Evolutionary conservation across 2,797 vertebrate genomes (phyloP).

Genomic region (Lepidocolaptes lacrymiger): DNA sequence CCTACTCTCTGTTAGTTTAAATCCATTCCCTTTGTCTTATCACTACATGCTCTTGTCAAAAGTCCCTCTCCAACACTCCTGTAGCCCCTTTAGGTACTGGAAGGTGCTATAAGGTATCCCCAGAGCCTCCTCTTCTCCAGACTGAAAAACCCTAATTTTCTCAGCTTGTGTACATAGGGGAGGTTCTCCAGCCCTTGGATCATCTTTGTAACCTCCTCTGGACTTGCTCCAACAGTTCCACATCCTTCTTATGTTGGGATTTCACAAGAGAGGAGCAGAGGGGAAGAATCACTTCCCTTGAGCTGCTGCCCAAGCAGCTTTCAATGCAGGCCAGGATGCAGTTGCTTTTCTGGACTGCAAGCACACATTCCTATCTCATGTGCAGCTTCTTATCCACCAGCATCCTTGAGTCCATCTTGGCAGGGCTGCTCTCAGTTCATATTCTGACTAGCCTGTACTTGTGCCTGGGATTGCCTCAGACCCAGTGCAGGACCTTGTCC

Average conservation of each 20-base stretch:
- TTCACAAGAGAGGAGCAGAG: not conserved
- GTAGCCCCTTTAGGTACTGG: not conserved
- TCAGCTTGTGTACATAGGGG: not conserved
- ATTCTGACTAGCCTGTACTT: not conserved
- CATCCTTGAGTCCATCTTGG: not conserved
- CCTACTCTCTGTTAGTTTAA: not conserved
- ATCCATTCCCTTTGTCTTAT: not conserved
- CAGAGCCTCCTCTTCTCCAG: not conserved
- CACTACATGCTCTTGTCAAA: not conserved
- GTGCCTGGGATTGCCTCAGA: not conserved
- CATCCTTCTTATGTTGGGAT: not conserved
- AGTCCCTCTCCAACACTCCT: not conserved
- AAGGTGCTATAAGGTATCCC: not conserved
- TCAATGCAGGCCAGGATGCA: accelerated
- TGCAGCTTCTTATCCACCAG: not conserved
- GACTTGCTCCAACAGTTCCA: not conserved
- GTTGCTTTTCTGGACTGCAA: not conserved
- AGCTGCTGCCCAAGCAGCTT: not conserved
- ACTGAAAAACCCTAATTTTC: not conserved
- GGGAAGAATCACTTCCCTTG: not conserved
- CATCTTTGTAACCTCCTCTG: not conserved
- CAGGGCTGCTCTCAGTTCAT: not conserved
- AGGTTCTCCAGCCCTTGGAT: not conserved
- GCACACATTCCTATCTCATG: not conserved
- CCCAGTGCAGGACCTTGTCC: not conserved